These are phyloP conservation scores for Anser cygnoides DNA, from an alignment of 2,113 vertebrate species.

Conservation along the genomic window DNA sequence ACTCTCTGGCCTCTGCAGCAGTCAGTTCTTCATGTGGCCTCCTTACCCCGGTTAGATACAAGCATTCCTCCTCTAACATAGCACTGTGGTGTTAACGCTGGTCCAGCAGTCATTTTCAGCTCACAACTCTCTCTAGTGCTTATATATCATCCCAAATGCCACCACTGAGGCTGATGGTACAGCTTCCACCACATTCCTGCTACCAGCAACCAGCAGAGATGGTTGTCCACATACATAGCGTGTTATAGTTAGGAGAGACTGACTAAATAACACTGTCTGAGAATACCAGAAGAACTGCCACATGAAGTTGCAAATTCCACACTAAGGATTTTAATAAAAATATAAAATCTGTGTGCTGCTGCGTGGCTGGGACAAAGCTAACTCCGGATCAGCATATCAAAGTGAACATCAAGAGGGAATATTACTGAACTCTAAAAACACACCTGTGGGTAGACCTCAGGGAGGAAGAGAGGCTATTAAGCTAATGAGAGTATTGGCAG, in stretches of 20 bases:
- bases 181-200: not conserved
- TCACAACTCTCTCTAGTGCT: not conserved
- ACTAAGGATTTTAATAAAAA: not conserved
- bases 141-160: not conserved
- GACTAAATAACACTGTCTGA: too few relatives aligned
- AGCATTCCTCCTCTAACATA: not conserved
- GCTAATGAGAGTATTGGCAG: not conserved
- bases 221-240: rapidly evolving
- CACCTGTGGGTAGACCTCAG: not conserved
- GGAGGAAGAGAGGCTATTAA: not conserved
- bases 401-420: not conserved
- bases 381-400: not conserved
- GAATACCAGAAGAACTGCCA: not conserved
- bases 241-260: rapidly evolving
- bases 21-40: not conserved
- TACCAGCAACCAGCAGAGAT: not conserved
- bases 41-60: not conserved
- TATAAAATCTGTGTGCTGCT: not conserved
- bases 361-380: not conserved
- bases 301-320: not conserved
- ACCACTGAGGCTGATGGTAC: not conserved
- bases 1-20: not conserved
- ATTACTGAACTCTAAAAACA: not conserved
- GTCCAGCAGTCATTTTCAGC: not conserved
- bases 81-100: not conserved